Conservation (phyloP, 2,797 vertebrate genomes). For the Momotus momota region DNA sequence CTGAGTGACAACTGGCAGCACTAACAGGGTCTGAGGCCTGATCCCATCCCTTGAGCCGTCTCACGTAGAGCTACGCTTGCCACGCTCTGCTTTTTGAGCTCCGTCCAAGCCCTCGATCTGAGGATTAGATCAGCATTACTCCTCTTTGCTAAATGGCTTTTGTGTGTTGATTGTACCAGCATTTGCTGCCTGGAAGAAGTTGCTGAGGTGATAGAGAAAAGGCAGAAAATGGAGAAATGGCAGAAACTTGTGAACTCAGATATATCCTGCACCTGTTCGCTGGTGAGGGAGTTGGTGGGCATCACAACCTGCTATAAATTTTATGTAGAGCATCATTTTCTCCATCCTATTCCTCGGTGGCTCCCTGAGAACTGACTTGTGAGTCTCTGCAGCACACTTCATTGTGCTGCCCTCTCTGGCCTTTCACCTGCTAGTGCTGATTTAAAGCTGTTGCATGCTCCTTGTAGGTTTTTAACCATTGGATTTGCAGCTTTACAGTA, state of each 20-base stretch:
- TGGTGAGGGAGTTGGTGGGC: neutral
- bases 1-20: accelerated
- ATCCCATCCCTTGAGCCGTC: neutral
- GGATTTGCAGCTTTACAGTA: neutral
- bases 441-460: neutral
- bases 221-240: neutral
- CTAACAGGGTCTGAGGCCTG: neutral
- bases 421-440: neutral
- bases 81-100: neutral
- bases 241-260: neutral
- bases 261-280: neutral
- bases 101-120: neutral
- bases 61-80: neutral
- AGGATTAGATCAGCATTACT: constrained; percentile 58
- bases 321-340: neutral
- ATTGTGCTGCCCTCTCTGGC: accelerated
- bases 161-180: neutral
- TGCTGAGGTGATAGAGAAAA: neutral
- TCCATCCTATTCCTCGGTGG: neutral
- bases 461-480: neutral
- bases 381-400: neutral
- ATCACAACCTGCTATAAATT: neutral
- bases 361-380: neutral
- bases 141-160: constrained; percentile 36
- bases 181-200: neutral